Percentiles rank a stretch among this genome's conserved stretches.
Evolutionary conservation across 2,113 vertebrate species (phyloP).

Genomic region (Callospermophilus lateralis): DNA sequence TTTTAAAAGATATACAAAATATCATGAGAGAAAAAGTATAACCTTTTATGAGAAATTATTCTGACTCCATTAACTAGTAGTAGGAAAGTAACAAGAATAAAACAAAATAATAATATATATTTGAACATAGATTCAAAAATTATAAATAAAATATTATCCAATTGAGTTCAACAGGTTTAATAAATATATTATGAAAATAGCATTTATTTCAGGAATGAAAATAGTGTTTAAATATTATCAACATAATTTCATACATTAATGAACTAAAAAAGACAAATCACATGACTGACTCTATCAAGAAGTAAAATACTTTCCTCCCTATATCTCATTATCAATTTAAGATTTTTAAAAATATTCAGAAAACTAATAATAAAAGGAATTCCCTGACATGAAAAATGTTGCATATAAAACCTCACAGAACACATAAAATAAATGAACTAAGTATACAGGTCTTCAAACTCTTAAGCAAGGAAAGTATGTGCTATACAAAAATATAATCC

Average conservation of each 20-base stretch:
- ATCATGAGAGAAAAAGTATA: neutral
- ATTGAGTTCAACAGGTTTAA: neutral
- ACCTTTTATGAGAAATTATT: neutral
- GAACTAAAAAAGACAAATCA: neutral
- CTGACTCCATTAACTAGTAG: neutral
- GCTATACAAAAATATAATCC: neutral
- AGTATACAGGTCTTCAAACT: neutral
- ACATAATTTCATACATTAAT: neutral
- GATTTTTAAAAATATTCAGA: neutral
- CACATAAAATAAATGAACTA: neutral
- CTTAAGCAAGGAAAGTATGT: neutral
- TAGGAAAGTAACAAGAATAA: neutral
- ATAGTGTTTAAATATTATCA: slow-evolving; percentile 1
- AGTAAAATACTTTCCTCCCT: neutral
- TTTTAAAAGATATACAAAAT: neutral
- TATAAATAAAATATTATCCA: neutral
- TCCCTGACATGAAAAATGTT: neutral
- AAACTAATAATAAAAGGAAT: neutral
- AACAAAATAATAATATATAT: neutral
- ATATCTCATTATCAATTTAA: neutral
- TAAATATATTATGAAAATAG: neutral
- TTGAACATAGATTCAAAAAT: slow-evolving; percentile 19
- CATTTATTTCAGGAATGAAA: neutral
- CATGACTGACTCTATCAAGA: neutral
- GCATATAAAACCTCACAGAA: neutral